Evolutionary conservation across 2,113 vertebrate genomes (phyloP).

Genomic region (Thunnus thynnus): DNA sequence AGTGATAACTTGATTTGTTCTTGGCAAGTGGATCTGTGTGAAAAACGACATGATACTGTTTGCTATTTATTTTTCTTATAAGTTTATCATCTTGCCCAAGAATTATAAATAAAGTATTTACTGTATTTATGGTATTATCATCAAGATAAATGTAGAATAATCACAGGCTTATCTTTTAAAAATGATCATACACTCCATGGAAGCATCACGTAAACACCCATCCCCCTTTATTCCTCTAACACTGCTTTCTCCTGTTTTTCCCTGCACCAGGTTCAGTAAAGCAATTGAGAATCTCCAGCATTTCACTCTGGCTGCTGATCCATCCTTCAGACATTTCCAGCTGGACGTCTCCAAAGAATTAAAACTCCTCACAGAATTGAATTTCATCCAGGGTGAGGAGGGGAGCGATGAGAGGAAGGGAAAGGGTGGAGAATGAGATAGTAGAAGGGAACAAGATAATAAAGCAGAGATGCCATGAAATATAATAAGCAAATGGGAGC

Average conservation of each 20-base stretch:
- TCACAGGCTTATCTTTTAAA: not conserved
- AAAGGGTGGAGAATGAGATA: not conserved
- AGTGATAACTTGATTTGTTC: too few species aligned
- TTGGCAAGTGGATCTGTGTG: too few species aligned
- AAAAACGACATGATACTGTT: too few species aligned
- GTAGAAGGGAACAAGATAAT: not conserved
- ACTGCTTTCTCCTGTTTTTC: not conserved
- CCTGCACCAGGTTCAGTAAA: constrained; percentile 86
- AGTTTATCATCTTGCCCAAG: too few species aligned
- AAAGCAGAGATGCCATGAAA: not conserved
- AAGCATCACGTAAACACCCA: constrained; percentile 1
- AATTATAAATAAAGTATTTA: too few species aligned
- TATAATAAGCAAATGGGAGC: not conserved
- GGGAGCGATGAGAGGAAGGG: not conserved
- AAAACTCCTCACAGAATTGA: constrained; percentile 92
- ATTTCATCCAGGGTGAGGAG: constrained; percentile 92
- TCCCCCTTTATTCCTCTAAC: not conserved
- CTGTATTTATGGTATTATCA: too few species aligned
- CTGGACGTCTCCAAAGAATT: constrained; percentile 94
- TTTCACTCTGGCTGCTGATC: constrained; percentile 89
- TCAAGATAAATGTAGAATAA: not conserved
- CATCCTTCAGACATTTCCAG: constrained; percentile 95
- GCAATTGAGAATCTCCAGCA: constrained; percentile 93
- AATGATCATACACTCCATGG: not conserved
- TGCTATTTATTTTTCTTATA: too few species aligned